phyloP scores from a whole-genome alignment of 2,113 vertebrate species.

The Malurus elegans region DNA sequence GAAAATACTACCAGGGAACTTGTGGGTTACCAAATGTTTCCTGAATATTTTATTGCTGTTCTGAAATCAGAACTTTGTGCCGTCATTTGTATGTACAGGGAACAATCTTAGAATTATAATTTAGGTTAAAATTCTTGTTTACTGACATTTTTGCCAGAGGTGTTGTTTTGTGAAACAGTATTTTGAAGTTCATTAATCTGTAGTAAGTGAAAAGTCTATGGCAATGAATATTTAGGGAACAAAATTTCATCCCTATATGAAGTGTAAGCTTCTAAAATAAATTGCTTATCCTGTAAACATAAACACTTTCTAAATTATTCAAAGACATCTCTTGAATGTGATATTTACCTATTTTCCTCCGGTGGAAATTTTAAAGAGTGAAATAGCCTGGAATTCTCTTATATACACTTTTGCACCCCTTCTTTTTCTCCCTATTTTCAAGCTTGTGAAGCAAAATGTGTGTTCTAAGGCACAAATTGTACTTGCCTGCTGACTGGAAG shows the following conservation, averaged over 20 bases:
- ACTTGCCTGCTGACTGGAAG: not conserved
- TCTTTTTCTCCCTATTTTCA: not conserved
- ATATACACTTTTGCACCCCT: not conserved
- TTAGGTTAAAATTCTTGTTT: not conserved
- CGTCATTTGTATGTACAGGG: not conserved
- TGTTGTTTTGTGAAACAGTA: not conserved
- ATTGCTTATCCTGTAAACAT: not conserved
- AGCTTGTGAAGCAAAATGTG: rapidly evolving
- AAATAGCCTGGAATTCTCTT: not conserved
- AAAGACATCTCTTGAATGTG: not conserved
- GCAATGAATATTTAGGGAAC: not conserved
- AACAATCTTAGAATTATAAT: not conserved
- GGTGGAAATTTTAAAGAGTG: not conserved
- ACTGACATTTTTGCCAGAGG: not conserved
- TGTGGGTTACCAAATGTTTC: not conserved
- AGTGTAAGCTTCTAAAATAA: not conserved
- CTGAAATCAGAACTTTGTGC: not conserved
- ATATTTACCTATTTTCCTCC: not conserved
- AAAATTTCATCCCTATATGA: not conserved
- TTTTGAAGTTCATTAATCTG: not conserved
- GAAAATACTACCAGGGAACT: not conserved
- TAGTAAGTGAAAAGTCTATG: not conserved
- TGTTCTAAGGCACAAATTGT: not conserved
- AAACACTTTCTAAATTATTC: not conserved
- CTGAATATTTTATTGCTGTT: not conserved